phyloP scores from a whole-genome alignment of 2,888 invertebrate species.

The Apantesis nais region DNA sequence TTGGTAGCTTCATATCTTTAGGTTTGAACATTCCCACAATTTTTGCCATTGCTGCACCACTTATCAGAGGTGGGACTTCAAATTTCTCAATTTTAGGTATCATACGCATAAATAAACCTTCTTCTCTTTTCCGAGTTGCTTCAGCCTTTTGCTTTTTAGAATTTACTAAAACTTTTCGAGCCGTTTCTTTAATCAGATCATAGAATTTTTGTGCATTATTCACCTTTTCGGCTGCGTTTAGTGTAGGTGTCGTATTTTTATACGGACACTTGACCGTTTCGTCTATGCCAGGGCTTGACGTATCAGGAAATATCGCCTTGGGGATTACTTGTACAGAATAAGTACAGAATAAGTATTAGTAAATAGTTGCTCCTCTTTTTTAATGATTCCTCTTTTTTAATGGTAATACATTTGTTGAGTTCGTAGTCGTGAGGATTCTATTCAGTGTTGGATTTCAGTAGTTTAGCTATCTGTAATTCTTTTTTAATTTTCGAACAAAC shows the following conservation, averaged over 20 bases:
- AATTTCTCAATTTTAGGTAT: constrained; percentile 81
- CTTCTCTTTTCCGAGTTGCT: constrained; percentile 83
- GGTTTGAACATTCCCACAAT: constrained; percentile 78
- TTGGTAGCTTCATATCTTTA: constrained; percentile 57
- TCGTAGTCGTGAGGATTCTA: constrained; percentile 70
- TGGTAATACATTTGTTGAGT: constrained; percentile 54
- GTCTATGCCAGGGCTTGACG: constrained; percentile 61
- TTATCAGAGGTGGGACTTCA: constrained; percentile 82
- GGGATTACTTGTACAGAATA: constrained; percentile 85
- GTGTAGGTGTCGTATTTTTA: constrained; percentile 49
- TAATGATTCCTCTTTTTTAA: constrained; percentile 73
- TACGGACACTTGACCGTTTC: constrained; percentile 58
- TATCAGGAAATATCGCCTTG: constrained; percentile 78
- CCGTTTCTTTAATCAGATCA: constrained; percentile 87
- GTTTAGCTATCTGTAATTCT: constrained; percentile 72
- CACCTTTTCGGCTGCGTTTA: constrained; percentile 47
- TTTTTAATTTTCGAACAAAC: constrained; percentile 77
- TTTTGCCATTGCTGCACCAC: constrained; percentile 85
- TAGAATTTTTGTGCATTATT: constrained; percentile 66
- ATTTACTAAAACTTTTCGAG: constrained; percentile 85
- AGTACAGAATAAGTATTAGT: no score
- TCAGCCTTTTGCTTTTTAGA: constrained; percentile 82
- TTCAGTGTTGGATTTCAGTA: constrained; percentile 61
- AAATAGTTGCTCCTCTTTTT: constrained; percentile 88
- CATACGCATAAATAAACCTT: constrained; percentile 80